Evolutionary conservation across 2,888 invertebrate genomes (phyloP).

Genomic region (Melipona bicolor): DNA sequence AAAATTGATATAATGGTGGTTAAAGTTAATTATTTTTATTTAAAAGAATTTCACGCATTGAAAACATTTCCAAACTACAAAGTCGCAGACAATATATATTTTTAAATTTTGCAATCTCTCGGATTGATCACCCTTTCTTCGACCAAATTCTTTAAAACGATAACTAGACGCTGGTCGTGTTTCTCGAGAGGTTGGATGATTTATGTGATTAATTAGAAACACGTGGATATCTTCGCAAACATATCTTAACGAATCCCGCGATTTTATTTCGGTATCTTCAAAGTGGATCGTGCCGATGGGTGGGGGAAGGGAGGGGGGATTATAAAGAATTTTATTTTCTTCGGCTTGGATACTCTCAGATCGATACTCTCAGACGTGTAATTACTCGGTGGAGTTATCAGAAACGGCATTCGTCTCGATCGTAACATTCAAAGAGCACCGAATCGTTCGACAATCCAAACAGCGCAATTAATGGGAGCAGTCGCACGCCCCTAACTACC

Average conservation of each 20-base stretch:
- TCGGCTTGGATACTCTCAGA: neutral
- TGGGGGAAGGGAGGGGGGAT: neutral
- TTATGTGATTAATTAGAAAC: neutral
- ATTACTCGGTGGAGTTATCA: neutral
- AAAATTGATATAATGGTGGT: too few species aligned
- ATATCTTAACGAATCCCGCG: neutral
- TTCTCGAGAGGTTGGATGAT: neutral
- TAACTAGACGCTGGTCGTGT: neutral
- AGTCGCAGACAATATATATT: too few species aligned
- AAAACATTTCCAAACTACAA: neutral
- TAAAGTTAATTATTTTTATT: neutral
- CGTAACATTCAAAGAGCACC: neutral
- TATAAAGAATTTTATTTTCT: neutral
- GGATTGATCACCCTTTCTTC: neutral
- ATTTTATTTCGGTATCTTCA: neutral
- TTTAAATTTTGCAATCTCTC: too few species aligned
- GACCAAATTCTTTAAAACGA: neutral
- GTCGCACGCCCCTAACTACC: neutral
- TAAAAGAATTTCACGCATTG: neutral
- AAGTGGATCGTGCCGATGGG: neutral
- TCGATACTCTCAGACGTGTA: conserved; percentile 9
- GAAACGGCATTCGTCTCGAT: neutral
- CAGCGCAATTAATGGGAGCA: conserved; percentile 3
- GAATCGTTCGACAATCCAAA: conserved; percentile 6
- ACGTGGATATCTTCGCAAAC: neutral